These are phyloP conservation scores for Agonum fuliginosum DNA, from an alignment of 2,888 invertebrate genomes.

Conservation along the genomic window DNA sequence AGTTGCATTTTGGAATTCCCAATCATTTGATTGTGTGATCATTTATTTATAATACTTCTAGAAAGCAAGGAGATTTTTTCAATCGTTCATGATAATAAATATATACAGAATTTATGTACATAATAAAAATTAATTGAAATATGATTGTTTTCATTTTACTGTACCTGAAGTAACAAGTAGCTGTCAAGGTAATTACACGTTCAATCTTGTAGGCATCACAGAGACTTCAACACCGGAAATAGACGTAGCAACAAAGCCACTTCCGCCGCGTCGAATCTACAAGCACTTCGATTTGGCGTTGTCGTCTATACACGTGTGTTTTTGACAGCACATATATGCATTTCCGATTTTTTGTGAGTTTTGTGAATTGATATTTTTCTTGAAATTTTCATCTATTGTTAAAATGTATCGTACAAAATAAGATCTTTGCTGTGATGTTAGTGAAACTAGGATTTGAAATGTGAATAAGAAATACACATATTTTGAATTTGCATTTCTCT, in stretches of 20 bases:
- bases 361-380: constrained; percentile 43
- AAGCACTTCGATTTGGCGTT: too few relatives aligned
- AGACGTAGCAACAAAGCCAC: constrained; percentile 26
- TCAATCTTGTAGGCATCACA: constrained; percentile 27
- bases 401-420: constrained; percentile 16
- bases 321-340: constrained; percentile 54
- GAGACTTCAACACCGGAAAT: constrained; percentile 17
- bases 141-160: too few relatives aligned
- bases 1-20: not conserved
- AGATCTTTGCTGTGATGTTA: not conserved
- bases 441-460: not conserved
- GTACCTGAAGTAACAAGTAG: constrained; percentile 30
- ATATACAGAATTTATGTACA: too few relatives aligned
- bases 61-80: too few relatives aligned
- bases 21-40: not conserved
- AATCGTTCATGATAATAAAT: too few relatives aligned
- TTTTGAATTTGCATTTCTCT: too few relatives aligned
- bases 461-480: too few relatives aligned
- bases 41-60: constrained; percentile 26
- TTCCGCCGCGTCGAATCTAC: constrained; percentile 2
- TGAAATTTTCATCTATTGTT: constrained; percentile 43
- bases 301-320: constrained; percentile 25
- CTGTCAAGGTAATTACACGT: constrained; percentile 22
- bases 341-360: constrained; percentile 36
- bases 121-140: too few relatives aligned